Conservation (phyloP, 2,797 vertebrate species). For the Ciconia nigra region DNA sequence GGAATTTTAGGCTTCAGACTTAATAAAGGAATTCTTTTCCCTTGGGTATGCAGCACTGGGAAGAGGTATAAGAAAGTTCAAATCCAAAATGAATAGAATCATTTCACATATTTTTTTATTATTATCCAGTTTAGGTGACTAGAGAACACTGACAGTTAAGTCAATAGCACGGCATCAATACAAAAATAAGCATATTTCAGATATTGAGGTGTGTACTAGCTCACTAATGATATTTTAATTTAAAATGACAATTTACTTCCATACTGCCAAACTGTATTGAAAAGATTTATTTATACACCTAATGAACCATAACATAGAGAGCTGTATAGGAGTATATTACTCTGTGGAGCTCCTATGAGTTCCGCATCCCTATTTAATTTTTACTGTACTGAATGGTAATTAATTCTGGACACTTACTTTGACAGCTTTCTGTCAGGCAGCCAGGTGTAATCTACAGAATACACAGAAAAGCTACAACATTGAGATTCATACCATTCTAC, state of each 20-base stretch:
- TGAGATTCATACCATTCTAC: neutral
- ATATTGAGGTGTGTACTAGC: neutral
- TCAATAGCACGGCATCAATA: neutral
- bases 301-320: neutral
- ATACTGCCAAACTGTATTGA: neutral
- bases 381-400: neutral
- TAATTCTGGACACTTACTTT: constrained; percentile 17
- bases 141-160: neutral
- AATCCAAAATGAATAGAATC: neutral
- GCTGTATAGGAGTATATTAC: neutral
- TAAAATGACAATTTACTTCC: constrained; percentile 43
- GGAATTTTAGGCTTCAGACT: constrained; percentile 54
- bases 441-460: neutral
- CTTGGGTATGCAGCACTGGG: constrained; percentile 20
- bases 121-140: neutral
- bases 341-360: neutral
- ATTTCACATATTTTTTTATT: neutral
- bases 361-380: neutral
- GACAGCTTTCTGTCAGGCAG: constrained; percentile 20
- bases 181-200: neutral
- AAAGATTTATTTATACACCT: constrained; percentile 37
- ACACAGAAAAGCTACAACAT: neutral
- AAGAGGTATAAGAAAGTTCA: constrained; percentile 48
- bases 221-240: constrained; percentile 30
- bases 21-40: constrained; percentile 39